Conservation (phyloP, 2,113 vertebrate species). For the Macrotis lagotis region DNA sequence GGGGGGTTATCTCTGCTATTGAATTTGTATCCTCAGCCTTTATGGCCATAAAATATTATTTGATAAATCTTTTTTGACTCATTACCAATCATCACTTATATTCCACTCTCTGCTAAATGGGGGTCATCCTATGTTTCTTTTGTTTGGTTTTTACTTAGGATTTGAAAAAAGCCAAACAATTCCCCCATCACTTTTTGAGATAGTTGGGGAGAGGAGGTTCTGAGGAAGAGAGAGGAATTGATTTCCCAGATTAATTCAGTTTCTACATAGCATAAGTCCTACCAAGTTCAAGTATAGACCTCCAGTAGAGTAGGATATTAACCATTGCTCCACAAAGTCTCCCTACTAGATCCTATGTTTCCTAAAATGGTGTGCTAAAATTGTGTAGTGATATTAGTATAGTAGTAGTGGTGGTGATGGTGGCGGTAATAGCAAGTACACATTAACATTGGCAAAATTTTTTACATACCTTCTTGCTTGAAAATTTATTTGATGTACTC, state of each 20-base stretch:
- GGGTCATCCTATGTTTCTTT: neutral
- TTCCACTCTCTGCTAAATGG: constrained; percentile 6
- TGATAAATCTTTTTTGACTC: constrained; percentile 38
- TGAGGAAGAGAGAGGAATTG: too few relatives aligned
- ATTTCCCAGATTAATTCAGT: too few relatives aligned
- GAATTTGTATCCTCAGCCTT: neutral
- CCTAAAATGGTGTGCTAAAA: neutral
- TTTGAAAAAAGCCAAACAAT: too few relatives aligned
- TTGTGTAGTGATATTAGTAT: neutral
- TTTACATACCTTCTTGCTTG: neutral
- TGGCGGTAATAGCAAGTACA: neutral
- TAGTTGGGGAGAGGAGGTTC: too few relatives aligned
- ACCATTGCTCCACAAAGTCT: too few relatives aligned
- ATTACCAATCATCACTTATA: constrained; percentile 11
- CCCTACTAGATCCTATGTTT: too few relatives aligned
- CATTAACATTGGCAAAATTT: neutral
- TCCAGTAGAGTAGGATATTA: too few relatives aligned
- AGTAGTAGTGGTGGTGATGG: neutral
- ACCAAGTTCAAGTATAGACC: too few relatives aligned
- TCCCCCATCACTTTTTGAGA: too few relatives aligned
- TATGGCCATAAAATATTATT: neutral
- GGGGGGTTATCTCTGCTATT: neutral
- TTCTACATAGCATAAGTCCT: too few relatives aligned
- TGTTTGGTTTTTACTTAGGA: too few relatives aligned
- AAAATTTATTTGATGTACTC: neutral